Evolutionary conservation across 2,113 vertebrate genomes (phyloP), one percentile per base, ranked within the genome.

Genomic region (Prunella fulvescens): DNA sequence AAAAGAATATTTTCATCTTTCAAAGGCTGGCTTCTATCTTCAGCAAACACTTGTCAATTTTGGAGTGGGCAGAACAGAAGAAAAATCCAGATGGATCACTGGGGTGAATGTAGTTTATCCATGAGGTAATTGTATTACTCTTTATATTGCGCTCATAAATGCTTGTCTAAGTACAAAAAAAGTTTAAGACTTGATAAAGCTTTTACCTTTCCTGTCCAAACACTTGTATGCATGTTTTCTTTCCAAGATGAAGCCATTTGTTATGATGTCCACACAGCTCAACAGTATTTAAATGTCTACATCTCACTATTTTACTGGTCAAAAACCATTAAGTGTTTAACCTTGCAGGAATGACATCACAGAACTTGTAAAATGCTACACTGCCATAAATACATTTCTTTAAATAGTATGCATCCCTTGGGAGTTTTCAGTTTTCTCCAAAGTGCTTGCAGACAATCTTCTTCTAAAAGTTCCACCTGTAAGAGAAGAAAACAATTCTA

Each of bases 381-480:
- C 5, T 86, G 88, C 53, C 47, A 94, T 93, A 95, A 95, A 96
- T 81, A 88, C 16, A 53, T 81, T 50, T 93, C 66, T 57, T 89
- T 85, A 70, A 95, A 92, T 77, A 91, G 40, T 64, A 71, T 19
- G 31, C 44, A 40, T 83, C 50, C 88, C 88, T 88, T 70, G 9
- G 45, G 83, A 92, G 81, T 80, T 91, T 82, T 95, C 86, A 48
- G 51, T 92, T 92, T 94, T 97, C 80, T 92, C 58, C 79, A 80
- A 95, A 94, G 86, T 88, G 81, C 81, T 94, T 69, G 56, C 26
- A 86, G 67, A 67, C 42, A 88, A 57, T 14, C 9, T 61, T 96
- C 97, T 95, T 97, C 91, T 69, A 35, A 24, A 93, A 86, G 69
- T 37, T 91, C 76, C 60, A 92, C 83, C 98, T 98, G 94, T 60